Base-by-base conservation (phyloP, 2,888 invertebrate genomes). In the Amphipoea lucens region DNA sequence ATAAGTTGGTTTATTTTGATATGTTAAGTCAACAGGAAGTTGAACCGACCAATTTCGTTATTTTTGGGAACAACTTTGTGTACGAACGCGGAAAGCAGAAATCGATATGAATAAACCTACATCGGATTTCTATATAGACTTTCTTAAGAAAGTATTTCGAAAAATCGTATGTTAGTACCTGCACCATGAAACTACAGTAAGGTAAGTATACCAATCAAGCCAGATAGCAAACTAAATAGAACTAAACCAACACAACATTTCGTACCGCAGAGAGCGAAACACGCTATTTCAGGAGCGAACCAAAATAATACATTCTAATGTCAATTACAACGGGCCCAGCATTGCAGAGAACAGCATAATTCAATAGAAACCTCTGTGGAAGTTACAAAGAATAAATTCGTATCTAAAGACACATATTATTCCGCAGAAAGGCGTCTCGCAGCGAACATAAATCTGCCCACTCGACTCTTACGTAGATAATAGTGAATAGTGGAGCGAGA, bases 401-500 rank as follows among this genome's bases (percentile, higher is more conserved):
- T 88, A 84, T 87, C 77, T 87, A 88, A 88, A 87, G 82, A 85
- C 85, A 88, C 83, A 79, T 84, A 88, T 87, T 88, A 88, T 87
- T 85, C 83, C 74, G 80, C 87, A 84, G 85, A 89, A 87, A 87
- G 78, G 81, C 82, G 83, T 85, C 83, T 84, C 87, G 80, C 79
- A 62, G 73, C 80, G 86, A 77, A 84, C 87, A 89, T 89, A 90
- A 91, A 90, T 90, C 89, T 86, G 85, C 81, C 76, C 87, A 88
- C 85, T 88, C 87, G 87, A 84, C 90, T 89, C 87, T 86, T 85
- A 84, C 86, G 82, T 84, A 89, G 90, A 91, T 91, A 91, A 89
- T 89, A 87, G 84, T 83, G 89, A 88, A 88, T 90, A 90, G 91
- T 89, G 87, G 85, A 86, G 79, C 84, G 83, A 81, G 80, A 84